These are phyloP conservation scores for Bubalus kerabau DNA, from an alignment of 2,113 vertebrate species.

Conservation along the genomic window DNA sequence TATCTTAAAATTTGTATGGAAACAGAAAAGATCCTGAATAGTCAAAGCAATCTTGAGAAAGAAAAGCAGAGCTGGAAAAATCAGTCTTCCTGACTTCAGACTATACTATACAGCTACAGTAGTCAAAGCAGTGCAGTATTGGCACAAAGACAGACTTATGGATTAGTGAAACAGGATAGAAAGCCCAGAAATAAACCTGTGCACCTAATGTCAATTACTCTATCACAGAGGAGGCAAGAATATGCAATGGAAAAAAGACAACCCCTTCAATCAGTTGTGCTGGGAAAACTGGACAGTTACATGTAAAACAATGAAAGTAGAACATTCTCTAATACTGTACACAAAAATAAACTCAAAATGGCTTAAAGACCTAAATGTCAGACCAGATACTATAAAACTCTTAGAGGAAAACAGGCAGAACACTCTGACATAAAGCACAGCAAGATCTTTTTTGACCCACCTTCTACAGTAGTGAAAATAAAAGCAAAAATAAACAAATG, in stretches of 20 bases:
- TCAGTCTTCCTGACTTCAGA: not conserved
- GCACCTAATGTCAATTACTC: not conserved
- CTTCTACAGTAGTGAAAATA: not conserved
- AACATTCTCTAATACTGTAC: not conserved
- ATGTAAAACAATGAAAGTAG: not conserved
- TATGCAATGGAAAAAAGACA: not conserved
- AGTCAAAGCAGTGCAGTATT: not conserved
- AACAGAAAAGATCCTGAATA: not conserved
- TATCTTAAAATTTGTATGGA: not conserved
- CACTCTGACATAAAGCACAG: not conserved
- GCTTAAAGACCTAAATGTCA: not conserved
- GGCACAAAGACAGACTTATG: not conserved
- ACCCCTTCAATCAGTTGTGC: not conserved
- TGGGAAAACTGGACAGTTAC: not conserved
- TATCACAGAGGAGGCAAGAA: not conserved
- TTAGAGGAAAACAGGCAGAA: not conserved
- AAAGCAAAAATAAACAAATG: not conserved
- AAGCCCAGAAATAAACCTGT: not conserved
- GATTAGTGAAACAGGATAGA: not conserved
- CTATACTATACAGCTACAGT: not conserved
- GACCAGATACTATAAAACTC: not conserved
- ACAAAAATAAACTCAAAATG: not conserved
- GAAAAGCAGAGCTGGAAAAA: not conserved
- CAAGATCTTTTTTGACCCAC: not conserved
- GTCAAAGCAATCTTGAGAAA: not conserved